A percentile compares a stretch with the other conserved stretches of the same genome.
Conservation (phyloP, 2,797 vertebrate species). For the Acestrorhynchus altus region DNA sequence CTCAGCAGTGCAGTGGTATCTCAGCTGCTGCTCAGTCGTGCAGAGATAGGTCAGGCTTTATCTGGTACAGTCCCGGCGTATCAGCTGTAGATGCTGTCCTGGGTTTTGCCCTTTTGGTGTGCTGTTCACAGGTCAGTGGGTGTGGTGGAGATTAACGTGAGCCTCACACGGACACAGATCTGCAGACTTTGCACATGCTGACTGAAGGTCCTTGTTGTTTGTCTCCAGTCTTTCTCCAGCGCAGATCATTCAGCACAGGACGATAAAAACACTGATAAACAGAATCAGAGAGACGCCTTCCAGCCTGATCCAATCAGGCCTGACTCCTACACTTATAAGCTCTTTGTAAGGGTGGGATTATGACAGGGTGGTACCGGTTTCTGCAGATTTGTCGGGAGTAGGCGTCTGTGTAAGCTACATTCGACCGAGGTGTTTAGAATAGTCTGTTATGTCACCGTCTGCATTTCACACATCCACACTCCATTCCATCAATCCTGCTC, state of each 20-base stretch:
- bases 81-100: conserved; percentile 51
- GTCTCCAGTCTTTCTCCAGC: conserved; percentile 9
- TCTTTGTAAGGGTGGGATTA: too few relatives aligned
- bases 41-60: conserved; percentile 61
- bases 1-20: background rate
- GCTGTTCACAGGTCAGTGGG: conserved; percentile 31
- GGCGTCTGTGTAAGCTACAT: too few relatives aligned
- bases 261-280: conserved; percentile 6
- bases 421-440: too few relatives aligned
- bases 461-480: too few relatives aligned
- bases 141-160: conserved; percentile 27
- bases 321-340: too few relatives aligned
- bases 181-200: conserved; percentile 73
- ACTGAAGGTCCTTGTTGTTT: conserved; percentile 60
- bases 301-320: too few relatives aligned
- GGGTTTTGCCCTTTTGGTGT: conserved; percentile 59
- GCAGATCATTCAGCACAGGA: conserved; percentile 23
- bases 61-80: conserved; percentile 50
- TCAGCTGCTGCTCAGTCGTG: background rate
- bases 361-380: too few relatives aligned
- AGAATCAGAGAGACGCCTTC: background rate
- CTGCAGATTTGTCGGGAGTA: too few relatives aligned
- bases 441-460: too few relatives aligned
- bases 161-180: conserved; percentile 31
- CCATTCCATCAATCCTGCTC: too few relatives aligned